Percentiles rank a stretch among this genome's conserved stretches.
phyloP scores from a whole-genome alignment of 2,888 invertebrate species.

The Heteromyza rotundicornis region DNA sequence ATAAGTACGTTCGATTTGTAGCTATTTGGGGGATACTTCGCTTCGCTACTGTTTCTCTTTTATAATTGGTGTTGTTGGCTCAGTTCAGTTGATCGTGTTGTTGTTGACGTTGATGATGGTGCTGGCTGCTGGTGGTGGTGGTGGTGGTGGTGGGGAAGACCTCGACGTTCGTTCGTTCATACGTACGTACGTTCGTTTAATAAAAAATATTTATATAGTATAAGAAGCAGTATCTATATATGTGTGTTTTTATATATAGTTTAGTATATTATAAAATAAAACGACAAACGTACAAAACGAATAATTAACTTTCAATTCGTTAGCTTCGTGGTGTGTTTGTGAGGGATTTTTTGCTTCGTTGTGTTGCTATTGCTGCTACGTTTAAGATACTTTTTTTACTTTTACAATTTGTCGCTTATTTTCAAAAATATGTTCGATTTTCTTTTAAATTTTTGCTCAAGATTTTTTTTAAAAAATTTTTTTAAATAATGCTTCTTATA shows the following conservation, averaged over 20 bases:
- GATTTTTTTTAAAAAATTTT: no score
- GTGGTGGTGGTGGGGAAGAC: conserved; percentile 11
- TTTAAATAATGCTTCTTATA: no score
- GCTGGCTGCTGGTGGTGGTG: conserved; percentile 5
- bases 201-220: conserved; percentile 10
- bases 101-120: no score
- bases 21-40: background rate
- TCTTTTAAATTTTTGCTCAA: no score
- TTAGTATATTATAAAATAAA: conserved; percentile 18
- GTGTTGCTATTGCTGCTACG: conserved; percentile 1
- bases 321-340: background rate
- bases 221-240: conserved; percentile 11
- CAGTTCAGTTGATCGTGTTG: conserved; percentile 19
- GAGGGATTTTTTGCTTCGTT: conserved; percentile 13
- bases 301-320: conserved; percentile 29
- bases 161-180: conserved; percentile 18
- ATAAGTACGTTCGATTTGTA: background rate
- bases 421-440: no score
- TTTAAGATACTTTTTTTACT: background rate
- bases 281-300: conserved; percentile 10
- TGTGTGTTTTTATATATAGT: conserved; percentile 8
- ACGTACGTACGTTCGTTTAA: conserved; percentile 16
- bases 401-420: no score
- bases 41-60: conserved; percentile 1
- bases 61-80: no score